Evolutionary conservation across 2,797 vertebrate genomes (phyloP), one percentile per base, ranked within the genome.

Genomic region (Syngnathus acus): DNA sequence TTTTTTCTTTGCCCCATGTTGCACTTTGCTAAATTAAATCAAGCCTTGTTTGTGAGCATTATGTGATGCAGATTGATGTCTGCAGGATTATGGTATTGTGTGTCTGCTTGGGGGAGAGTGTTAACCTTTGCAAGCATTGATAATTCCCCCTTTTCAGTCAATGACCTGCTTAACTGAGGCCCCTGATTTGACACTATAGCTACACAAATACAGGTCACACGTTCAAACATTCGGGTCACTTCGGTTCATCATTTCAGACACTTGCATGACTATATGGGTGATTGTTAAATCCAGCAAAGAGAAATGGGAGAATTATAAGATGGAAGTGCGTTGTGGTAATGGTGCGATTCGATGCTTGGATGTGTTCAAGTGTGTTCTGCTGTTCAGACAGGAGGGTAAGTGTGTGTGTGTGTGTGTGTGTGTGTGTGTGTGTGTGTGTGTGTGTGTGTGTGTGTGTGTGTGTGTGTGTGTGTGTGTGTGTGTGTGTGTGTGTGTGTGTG

Each of bases 141-240:
- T 43, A 63, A 43, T 47, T 45, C 45, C 42, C 37, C 59, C 51
- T 72, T 69, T 79, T 23, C 76, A 76, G 71, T 76, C 76, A 74
- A 81, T 87, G 86, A 88, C 86, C 83, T 80, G 82, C 78, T 87
- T 87, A 76, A 75, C 66, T 61, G 68, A 65, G 77, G 66, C 68
- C 68, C 70, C 69, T 48, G 23, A 64, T 81, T 70, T 73, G 66
- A 57, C 72, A 74, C 54, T 66, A 32, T 32, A 50, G 39, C 47
- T 61, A 71, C 66, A 75, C 71, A 78, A 60, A 11, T 57, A 7
- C 54, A 57, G 26, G 37, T 57, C 54, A 57, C 53, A 23, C 66
- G 69, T 65, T 66, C 62, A 74, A 63, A 68, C 61, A 70, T 76
- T 68, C 64, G 73, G 10, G 9, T 43, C 6, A 14, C 19, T 13